Percentiles rank a stretch among this genome's conserved stretches.
phyloP scores from a whole-genome alignment of 2,888 invertebrate genomes.

The Eilema depressum region DNA sequence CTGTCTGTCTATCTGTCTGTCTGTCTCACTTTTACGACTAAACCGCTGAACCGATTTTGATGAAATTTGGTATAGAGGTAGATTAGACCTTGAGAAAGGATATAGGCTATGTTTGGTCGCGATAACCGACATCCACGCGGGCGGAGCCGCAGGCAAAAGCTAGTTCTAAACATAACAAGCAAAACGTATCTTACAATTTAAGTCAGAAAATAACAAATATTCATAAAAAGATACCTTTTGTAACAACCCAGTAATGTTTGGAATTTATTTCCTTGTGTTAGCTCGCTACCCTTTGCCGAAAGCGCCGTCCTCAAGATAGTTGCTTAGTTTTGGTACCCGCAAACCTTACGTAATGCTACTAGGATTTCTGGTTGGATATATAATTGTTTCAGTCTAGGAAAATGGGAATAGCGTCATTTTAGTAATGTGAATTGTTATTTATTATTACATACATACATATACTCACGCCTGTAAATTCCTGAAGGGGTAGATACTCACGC shows the following conservation, averaged over 20 bases:
- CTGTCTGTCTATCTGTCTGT: too few species aligned
- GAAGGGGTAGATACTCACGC: too few species aligned
- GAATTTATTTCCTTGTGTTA: constrained; percentile 17
- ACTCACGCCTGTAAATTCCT: too few species aligned
- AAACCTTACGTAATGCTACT: constrained; percentile 13
- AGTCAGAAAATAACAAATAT: background rate
- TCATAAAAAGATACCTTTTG: background rate
- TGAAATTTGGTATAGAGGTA: too few species aligned
- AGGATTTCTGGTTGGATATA: constrained; percentile 16
- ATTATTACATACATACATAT: too few species aligned
- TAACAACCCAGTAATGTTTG: constrained; percentile 11
- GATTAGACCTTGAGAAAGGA: too few species aligned
- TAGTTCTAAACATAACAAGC: background rate
- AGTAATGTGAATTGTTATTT: background rate
- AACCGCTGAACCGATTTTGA: too few species aligned
- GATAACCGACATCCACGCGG: too few species aligned
- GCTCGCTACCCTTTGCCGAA: constrained; percentile 15
- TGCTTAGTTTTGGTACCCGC: constrained; percentile 25
- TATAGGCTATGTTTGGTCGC: too few species aligned
- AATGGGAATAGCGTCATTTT: background rate
- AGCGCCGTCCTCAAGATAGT: constrained; percentile 20
- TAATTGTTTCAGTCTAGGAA: constrained; percentile 4
- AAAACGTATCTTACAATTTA: background rate
- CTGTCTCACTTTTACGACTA: too few species aligned
- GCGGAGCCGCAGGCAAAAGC: too few species aligned